These are phyloP conservation scores for Luehdorfia chinensis DNA, from an alignment of 1,140 invertebrate genomes.

Conservation along the genomic window DNA sequence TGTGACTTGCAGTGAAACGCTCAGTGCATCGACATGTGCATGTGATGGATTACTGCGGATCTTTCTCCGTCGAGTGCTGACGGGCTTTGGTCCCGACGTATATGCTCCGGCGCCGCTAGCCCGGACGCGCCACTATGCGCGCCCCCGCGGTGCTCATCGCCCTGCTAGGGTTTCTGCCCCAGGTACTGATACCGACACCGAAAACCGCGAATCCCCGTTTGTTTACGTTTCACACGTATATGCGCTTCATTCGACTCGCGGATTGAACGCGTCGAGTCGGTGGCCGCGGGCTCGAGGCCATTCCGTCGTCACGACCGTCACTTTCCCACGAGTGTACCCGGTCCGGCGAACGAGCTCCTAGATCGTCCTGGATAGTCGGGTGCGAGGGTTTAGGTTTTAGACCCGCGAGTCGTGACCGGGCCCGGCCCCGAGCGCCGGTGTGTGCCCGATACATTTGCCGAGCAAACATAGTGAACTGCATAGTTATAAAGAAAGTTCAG, in stretches of 20 bases:
- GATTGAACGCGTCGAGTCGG: slow-evolving; percentile 29
- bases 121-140: slow-evolving; percentile 71
- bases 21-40: slow-evolving; percentile 63
- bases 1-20: slow-evolving; percentile 72
- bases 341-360: slow-evolving; percentile 38
- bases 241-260: slow-evolving; percentile 29
- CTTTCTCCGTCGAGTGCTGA: slow-evolving; percentile 55
- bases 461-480: slow-evolving; percentile 66
- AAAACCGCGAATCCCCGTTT: slow-evolving; percentile 60
- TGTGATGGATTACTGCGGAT: slow-evolving; percentile 71
- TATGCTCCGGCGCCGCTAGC: slow-evolving; percentile 72
- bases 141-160: slow-evolving; percentile 71
- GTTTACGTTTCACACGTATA: slow-evolving; percentile 47
- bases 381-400: slow-evolving; percentile 53
- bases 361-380: slow-evolving; percentile 70
- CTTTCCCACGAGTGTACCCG: slow-evolving; percentile 66
- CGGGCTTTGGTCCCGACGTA: slow-evolving; percentile 56
- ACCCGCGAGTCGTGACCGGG: slow-evolving; percentile 65
- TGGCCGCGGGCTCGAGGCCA: slow-evolving; percentile 34
- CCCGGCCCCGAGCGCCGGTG: slow-evolving; percentile 50
- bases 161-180: slow-evolving; percentile 74
- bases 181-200: slow-evolving; percentile 56
- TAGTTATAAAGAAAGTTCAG: slow-evolving; percentile 76
- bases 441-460: slow-evolving; percentile 65
- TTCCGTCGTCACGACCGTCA: slow-evolving; percentile 45